Percentiles rank a stretch among this genome's conserved stretches.
Evolutionary conservation across 1,140 invertebrate genomes (phyloP).

Genomic region (Mycetomoellerius zeteki): DNA sequence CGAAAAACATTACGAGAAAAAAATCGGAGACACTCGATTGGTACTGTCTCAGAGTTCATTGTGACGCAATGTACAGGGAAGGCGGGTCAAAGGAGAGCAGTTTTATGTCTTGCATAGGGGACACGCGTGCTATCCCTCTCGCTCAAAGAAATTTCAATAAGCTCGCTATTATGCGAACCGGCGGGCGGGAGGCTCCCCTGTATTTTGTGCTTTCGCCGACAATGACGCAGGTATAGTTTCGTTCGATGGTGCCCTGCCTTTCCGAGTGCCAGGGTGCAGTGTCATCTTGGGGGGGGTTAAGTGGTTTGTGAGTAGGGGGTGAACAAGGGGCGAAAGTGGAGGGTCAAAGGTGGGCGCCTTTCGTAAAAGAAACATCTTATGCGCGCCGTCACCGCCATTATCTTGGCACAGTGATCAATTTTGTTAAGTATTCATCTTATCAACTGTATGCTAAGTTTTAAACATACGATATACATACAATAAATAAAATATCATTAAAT

Average conservation of each 20-base stretch:
- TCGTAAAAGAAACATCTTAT: constrained; percentile 43
- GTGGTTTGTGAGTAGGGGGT: constrained; percentile 73
- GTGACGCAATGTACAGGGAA: constrained; percentile 52
- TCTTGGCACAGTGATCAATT: constrained; percentile 9
- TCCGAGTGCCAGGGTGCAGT: constrained; percentile 73
- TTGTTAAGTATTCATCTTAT: constrained; percentile 18
- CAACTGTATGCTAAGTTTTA: background rate
- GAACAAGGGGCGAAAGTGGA: constrained; percentile 43
- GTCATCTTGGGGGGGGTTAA: constrained; percentile 81
- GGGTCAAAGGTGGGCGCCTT: constrained; percentile 59
- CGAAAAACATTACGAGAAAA: constrained; percentile 53
- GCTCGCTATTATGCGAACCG: constrained; percentile 77
- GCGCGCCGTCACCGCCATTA: constrained; percentile 42
- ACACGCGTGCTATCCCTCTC: constrained; percentile 58
- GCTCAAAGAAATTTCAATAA: constrained; percentile 84
- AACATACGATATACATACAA: background rate
- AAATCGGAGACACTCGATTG: constrained; percentile 67
- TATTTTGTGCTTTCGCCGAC: constrained; percentile 68
- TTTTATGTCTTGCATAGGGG: constrained; percentile 44
- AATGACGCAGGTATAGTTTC: constrained; percentile 74
- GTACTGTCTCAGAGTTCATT: constrained; percentile 63
- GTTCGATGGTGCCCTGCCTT: constrained; percentile 48
- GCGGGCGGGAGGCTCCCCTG: constrained; percentile 66
- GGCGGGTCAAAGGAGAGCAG: constrained; percentile 53
- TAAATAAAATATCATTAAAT: background rate